phyloP scores from a whole-genome alignment of 2,113 vertebrate species.

The Entelurus aequoreus region DNA sequence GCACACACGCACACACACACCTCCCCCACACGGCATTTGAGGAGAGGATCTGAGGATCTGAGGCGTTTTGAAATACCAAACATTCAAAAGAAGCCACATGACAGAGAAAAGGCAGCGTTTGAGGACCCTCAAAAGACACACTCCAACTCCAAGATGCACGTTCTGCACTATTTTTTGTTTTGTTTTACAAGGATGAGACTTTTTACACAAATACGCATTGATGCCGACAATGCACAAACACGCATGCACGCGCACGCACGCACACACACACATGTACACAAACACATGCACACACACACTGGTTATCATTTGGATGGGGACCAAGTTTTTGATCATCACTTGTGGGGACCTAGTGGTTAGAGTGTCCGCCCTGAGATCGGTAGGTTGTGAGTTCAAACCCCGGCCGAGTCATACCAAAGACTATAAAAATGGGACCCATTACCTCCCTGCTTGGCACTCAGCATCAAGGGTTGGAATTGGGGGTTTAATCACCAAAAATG shows the following conservation, averaged over 20 bases:
- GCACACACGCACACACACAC: conserved; percentile 15
- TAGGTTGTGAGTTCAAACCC: too few relatives aligned
- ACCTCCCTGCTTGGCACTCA: too few relatives aligned
- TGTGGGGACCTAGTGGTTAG: too few relatives aligned
- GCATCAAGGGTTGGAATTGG: too few relatives aligned
- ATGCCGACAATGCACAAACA: background rate
- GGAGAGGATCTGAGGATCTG: conserved; percentile 68
- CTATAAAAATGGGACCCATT: too few relatives aligned
- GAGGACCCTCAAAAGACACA: conserved; percentile 57
- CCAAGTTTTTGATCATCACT: too few relatives aligned
- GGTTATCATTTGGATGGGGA: too few relatives aligned
- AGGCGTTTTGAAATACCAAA: conserved; percentile 72
- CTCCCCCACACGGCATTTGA: conserved; percentile 53
- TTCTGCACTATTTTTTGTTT: conserved; percentile 8
- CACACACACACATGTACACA: conserved; percentile 1
- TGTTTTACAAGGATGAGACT: conserved; percentile 38
- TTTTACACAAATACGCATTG: conserved; percentile 19
- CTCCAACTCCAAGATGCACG: conserved; percentile 19
- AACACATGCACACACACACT: conserved; percentile 1
- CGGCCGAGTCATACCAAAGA: too few relatives aligned
- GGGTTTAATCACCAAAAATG: too few relatives aligned
- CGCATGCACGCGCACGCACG: background rate
- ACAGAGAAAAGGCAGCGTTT: conserved; percentile 60
- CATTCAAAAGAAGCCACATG: conserved; percentile 72
- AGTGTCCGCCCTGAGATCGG: too few relatives aligned